Conservation (phyloP, 2,113 vertebrate genomes). For the Otolemur garnettii region DNA sequence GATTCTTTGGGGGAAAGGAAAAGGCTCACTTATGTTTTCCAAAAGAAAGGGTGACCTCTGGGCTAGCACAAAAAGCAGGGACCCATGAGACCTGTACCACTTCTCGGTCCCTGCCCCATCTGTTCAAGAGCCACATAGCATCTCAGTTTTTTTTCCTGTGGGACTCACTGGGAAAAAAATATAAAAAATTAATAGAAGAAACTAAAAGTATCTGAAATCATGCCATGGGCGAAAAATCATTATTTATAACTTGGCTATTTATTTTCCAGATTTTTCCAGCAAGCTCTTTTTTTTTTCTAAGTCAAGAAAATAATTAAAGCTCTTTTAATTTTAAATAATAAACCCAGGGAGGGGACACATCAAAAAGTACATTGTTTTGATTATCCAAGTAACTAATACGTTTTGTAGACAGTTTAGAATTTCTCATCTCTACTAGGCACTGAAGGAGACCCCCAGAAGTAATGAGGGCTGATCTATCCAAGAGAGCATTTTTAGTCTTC, state of each 20-base stretch:
- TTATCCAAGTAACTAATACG: constrained; percentile 48
- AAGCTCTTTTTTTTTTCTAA: background rate
- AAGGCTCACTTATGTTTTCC: background rate
- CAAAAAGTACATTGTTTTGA: background rate
- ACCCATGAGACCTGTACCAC: background rate
- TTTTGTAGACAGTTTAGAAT: constrained; percentile 19
- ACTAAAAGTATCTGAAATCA: background rate
- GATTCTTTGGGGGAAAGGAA: background rate
- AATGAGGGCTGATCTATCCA: background rate
- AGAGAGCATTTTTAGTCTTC: background rate
- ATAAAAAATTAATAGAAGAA: constrained; percentile 1
- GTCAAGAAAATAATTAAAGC: constrained; percentile 11
- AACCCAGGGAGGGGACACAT: background rate
- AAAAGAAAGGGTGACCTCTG: background rate
- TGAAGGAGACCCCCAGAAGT: constrained; percentile 37
- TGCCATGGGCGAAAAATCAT: background rate
- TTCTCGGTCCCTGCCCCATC: background rate
- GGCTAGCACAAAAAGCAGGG: background rate
- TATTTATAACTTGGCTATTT: constrained; percentile 23
- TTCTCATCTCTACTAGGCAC: constrained; percentile 16
- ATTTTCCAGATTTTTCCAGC: background rate
- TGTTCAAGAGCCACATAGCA: background rate
- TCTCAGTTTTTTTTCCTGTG: background rate
- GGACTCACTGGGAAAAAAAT: background rate
- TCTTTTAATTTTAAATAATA: constrained; percentile 31